Base-by-base conservation (phyloP, 2,113 vertebrate species). In the Poeciliopsis occidentalis region DNA sequence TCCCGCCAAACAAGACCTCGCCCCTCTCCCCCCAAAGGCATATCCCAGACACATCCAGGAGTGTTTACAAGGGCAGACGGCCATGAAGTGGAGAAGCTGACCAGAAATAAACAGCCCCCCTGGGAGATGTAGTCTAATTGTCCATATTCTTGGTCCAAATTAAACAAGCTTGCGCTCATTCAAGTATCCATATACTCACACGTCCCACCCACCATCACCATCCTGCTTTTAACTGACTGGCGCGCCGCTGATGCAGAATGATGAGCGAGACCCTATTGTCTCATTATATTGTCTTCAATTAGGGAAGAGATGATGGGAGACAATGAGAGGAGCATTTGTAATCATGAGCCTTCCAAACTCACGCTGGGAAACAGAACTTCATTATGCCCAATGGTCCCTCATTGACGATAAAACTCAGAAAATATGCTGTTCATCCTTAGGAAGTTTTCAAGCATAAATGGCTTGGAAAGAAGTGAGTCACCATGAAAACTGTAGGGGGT, bases 281-380 rank as follows among this genome's bases (percentile, higher is more conserved):
- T 90, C 77, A 24, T 91, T 89, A 90, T 85, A 87, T 90, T 85
- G 89, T 91, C 90, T 91, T 92, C 92, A 91, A 93, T 92, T 93
- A 92, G 81, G 82, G 80, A 83, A 72, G 86, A 90, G 88, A 90
- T 89, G 90, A 93, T 90, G 88, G 87, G 89, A 90, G 79, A 93
- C 89, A 88, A 89, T 90, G 89, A 92, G 89, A 86, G 67, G 77
- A 83, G 83, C 90, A 81, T 92, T 92, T 90, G 90, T 93, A 92
- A 93, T 93, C 90, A 93, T 87, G 89, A 92, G 87, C 82, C 78
- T 85, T 75, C 76, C 84, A 80, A 89, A 88, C 82, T 79, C 91
- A 90, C 66, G 88, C 91, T 89, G 91, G 69, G 92, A 90, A 88
- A 88, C 89, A 91, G 82, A 90, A 92, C 88, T 89, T 93, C 91